Evolutionary conservation across 2,888 invertebrate genomes (phyloP), one percentile per base, ranked within the genome.

Genomic region (Aleiodes alternator): DNA sequence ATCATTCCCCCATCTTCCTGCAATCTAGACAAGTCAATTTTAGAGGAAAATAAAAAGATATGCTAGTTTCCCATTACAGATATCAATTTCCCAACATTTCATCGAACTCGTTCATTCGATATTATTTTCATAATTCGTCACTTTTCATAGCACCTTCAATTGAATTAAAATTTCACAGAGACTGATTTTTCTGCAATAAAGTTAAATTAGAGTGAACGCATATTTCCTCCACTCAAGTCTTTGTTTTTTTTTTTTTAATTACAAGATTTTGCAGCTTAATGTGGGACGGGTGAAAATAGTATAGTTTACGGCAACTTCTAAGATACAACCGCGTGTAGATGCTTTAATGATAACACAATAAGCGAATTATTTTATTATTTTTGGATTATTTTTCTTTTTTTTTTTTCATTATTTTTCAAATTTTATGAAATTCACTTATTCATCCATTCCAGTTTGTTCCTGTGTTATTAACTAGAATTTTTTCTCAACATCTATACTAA

Each of bases 341-440:
- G 78, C 80, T 75, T 76, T 77, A 43, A 80, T 80, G 79, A 81
- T 82, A 81, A 79, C 81, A 80, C 83, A 81, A 76, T 80, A 83
- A 83, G 81, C 81, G 76, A 81, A 82, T 82, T 82, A 81, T 76
- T 81, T 81, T 79, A 77, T 78, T 72, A 79, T 79, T 79, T 77
- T 38, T 71, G n/a, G 29, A 69, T 75, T 69, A 68, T 34, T 73
- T 69, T 48, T 68, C 56, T 51, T 51, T 48, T 68, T 61, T 51
- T 51, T 50, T 16, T 53, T 59, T 56, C 55, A 16, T 23, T 64
- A 38, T 66, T 55, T 64, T 16, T 48, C 9, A 61, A 61, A 72
- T 59, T 51, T 50, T n/a, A 23, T 50, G 48, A 72, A 73, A 56
- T 68, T 73, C 59, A 69, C 51, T 29, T 43, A 11, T 43, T 59